Percentiles rank a stretch among this genome's conserved stretches.
phyloP scores from a whole-genome alignment of 2,797 vertebrate species.

The Cephalopachus bancanus region DNA sequence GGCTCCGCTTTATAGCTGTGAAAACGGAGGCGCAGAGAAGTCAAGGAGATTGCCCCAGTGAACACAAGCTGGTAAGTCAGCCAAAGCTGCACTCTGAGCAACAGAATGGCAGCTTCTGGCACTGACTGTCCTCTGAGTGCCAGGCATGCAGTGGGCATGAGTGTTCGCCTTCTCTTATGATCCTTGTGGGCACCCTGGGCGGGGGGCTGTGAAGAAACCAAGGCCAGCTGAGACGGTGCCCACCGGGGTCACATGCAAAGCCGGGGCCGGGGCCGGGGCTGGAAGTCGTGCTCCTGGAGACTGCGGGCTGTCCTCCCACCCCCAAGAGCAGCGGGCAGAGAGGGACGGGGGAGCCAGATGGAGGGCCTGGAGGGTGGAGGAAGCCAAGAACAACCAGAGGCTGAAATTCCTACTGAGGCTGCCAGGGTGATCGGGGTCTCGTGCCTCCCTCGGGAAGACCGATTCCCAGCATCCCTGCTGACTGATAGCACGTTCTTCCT shows the following conservation, averaged over 20 bases:
- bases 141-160: rapidly evolving
- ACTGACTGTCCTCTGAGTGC: not conserved
- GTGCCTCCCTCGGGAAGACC: not conserved
- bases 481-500: not conserved
- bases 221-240: not conserved
- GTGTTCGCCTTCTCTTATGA: not conserved
- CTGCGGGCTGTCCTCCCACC: not conserved
- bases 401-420: not conserved
- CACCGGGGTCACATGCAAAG: not conserved
- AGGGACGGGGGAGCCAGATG: rapidly evolving
- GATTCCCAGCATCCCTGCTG: not conserved
- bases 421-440: not conserved
- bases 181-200: rapidly evolving
- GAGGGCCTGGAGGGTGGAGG: not conserved
- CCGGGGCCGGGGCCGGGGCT: not conserved
- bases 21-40: not conserved
- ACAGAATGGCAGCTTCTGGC: rapidly evolving
- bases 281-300: not conserved
- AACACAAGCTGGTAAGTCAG: not conserved
- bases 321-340: not conserved
- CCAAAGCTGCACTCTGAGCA: not conserved
- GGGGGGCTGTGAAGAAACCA: not conserved
- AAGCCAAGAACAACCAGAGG: not conserved
- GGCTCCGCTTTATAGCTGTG: not conserved
- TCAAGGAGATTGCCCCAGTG: not conserved